Conservation (phyloP, 2,797 vertebrate species). For the Kryptolebias ocellatus region DNA sequence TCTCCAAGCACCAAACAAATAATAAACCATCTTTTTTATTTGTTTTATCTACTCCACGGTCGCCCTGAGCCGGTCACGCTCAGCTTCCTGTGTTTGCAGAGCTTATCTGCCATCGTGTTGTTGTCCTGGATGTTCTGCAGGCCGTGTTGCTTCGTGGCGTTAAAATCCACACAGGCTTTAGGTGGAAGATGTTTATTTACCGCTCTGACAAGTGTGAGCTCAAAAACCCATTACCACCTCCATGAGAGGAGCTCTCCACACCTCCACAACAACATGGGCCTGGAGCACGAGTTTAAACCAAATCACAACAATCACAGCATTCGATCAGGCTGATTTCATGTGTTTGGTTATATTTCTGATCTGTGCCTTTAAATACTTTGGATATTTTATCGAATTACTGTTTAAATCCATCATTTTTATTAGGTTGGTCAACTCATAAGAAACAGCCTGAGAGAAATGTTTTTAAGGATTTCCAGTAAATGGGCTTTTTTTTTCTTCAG, state of each 20-base stretch:
- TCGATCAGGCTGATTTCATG: too few relatives aligned
- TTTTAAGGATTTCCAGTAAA: too few relatives aligned
- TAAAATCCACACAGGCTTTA: conserved; percentile 31
- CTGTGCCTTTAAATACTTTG: too few relatives aligned
- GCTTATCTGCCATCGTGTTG: conserved; percentile 1
- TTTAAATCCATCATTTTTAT: too few relatives aligned
- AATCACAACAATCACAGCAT: too few relatives aligned
- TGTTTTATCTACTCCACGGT: conserved; percentile 34
- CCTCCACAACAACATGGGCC: conserved; percentile 43
- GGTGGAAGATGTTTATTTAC: conserved; percentile 59
- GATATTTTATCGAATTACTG: too few relatives aligned
- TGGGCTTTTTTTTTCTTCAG: too few relatives aligned
- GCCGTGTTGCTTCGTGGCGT: conserved; percentile 19
- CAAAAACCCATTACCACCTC: conserved; percentile 66
- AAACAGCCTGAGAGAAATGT: too few relatives aligned
- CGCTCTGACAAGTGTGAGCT: conserved; percentile 58
- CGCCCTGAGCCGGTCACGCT: conserved; percentile 17
- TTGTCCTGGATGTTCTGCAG: conserved; percentile 15
- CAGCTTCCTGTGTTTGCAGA: not conserved
- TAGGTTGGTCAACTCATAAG: too few relatives aligned
- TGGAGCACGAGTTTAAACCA: conserved; percentile 7
- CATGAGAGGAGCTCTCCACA: conserved; percentile 63
- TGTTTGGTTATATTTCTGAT: too few relatives aligned
- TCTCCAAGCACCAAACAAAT: conserved; percentile 49
- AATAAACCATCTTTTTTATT: conserved; percentile 39